Percentiles rank a stretch among this genome's conserved stretches.
These are phyloP conservation scores for Menura novaehollandiae DNA, from an alignment of 2,113 vertebrate species.

Conservation along the genomic window DNA sequence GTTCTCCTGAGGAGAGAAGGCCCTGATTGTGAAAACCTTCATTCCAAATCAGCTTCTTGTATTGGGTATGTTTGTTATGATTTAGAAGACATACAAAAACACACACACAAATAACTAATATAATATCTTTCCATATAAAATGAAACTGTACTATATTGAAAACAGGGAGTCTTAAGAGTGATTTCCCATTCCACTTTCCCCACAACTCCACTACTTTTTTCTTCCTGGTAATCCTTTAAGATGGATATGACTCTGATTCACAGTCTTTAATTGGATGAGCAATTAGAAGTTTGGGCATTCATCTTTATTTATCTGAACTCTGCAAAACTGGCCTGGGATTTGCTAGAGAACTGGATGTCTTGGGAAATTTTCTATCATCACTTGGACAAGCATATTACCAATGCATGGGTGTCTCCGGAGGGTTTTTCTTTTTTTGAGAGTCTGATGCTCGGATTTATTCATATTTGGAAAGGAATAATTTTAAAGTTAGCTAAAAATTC, in stretches of 20 bases:
- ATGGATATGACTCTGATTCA: not conserved
- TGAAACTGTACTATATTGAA: not conserved
- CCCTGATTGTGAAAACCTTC: not conserved
- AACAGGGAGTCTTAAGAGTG: not conserved
- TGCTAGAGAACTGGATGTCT: not conserved
- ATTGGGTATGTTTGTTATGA: not conserved
- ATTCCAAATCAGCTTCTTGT: not conserved
- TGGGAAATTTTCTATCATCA: not conserved
- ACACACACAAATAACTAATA: not conserved
- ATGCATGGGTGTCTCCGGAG: not conserved
- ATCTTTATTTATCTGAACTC: conserved; percentile 5
- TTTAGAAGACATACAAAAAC: not conserved
- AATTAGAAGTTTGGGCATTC: not conserved
- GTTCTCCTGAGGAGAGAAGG: not conserved
- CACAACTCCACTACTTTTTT: not conserved
- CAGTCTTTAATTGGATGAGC: not conserved
- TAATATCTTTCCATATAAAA: not conserved
- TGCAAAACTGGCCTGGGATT: not conserved
- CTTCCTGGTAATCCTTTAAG: not conserved
- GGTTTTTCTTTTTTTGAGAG: not conserved
- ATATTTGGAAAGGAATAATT: not conserved
- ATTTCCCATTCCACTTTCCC: not conserved
- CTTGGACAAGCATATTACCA: not conserved
- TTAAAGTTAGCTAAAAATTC: conserved; percentile 18
- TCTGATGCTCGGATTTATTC: not conserved